Base-by-base conservation (phyloP, 2,888 invertebrate genomes). In the Acanthococcus lagerstroemiae region DNA sequence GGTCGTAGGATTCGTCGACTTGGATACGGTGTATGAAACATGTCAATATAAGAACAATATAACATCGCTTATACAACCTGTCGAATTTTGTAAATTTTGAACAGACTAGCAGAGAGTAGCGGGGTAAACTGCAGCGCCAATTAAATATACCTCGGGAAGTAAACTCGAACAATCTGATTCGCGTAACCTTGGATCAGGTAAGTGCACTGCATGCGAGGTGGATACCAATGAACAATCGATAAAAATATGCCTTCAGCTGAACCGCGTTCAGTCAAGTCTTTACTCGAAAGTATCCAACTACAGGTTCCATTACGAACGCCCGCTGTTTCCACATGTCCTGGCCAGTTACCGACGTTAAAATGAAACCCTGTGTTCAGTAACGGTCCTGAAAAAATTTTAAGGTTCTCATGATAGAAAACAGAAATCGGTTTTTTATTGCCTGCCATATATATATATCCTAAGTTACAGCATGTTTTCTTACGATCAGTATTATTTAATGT, bases 331-430 rank as follows among this genome's bases (percentile, higher is more conserved):
- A 91, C 90, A 76, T 91, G 90, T 0, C 92, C 92, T 0, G 92
- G 92, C 91, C 91, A 92, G 77, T 90, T 91, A 70, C 92, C 92
- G 58, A 93, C 93, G 78, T 93, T 93, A 79, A 94, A 93, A 77
- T 93, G 93, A 76, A 94, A 94, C 4, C 93, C 94, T 0, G 92
- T 93, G 76, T 93, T 93, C 57, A 93, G 80, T 21, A 94, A 79
- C 0, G 93, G 93, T 48, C 92, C 84, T 84, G 73, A n/a, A 72
- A n/a, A n/a, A n/a, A n/a, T n/a, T n/a, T n/a, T n/a, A n/a, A n/a
- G n/a, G n/a, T n/a, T n/a, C n/a, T n/a, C n/a, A n/a, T n/a, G n/a
- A n/a, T n/a, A n/a, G n/a, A n/a, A n/a, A n/a, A n/a, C n/a, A n/a
- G n/a, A n/a, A n/a, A n/a, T n/a, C n/a, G n/a, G n/a, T n/a, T n/a